phyloP scores from a whole-genome alignment of 2,113 vertebrate species.

The Cisticola juncidis region DNA sequence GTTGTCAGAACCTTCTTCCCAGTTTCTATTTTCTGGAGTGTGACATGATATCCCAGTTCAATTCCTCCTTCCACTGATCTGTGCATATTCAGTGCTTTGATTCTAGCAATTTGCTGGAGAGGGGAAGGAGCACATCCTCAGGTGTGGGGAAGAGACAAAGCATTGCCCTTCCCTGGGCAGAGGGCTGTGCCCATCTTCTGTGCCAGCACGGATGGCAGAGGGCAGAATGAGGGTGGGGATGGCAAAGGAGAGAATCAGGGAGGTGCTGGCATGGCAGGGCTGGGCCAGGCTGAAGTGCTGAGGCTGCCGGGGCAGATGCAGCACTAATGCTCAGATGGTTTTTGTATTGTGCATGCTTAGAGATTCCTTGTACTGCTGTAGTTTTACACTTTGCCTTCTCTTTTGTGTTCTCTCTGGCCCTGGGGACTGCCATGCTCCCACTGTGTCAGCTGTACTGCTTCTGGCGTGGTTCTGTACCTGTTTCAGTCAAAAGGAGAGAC shows the following conservation, averaged over 20 bases:
- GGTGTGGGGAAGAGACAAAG: not conserved
- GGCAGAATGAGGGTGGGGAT: not conserved
- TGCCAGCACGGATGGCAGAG: not conserved
- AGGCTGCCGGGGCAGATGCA: not conserved
- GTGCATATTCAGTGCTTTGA: not conserved
- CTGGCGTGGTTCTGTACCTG: not conserved
- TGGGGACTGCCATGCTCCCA: not conserved
- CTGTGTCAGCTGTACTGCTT: not conserved
- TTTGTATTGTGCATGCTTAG: not conserved
- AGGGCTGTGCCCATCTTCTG: not conserved
- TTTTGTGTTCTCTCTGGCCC: not conserved
- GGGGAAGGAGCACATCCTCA: not conserved
- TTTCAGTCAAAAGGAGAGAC: not conserved
- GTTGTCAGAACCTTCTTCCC: not conserved
- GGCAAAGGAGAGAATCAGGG: not conserved
- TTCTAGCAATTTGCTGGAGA: not conserved
- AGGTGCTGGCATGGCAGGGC: not conserved
- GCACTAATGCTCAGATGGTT: not conserved
- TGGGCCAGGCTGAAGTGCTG: not conserved
- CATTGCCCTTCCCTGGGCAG: not conserved
- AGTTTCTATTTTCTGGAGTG: not conserved
- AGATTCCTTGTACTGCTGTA: not conserved
- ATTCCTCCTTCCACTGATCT: not conserved
- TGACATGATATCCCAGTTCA: not conserved
- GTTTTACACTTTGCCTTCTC: not conserved